phyloP scores from a whole-genome alignment of 1,140 invertebrate genomes.

The Nilaparvata lugens region DNA sequence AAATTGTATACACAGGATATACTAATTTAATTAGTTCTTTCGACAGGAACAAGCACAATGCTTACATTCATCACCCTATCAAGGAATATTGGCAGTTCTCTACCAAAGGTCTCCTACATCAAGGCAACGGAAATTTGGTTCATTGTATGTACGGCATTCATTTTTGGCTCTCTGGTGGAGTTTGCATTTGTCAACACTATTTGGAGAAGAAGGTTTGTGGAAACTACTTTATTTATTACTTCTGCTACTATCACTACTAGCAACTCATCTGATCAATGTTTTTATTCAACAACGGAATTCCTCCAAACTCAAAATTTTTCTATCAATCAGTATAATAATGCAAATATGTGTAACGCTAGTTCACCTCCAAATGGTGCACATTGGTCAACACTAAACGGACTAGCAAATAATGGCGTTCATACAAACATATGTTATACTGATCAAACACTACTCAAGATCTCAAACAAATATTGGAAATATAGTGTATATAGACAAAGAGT shows the following conservation, averaged over 20 bases:
- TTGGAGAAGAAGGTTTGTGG: slow-evolving; percentile 64
- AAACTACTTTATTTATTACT: neutral
- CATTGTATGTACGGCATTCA: slow-evolving; percentile 72
- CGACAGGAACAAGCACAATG: slow-evolving; percentile 68
- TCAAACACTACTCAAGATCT: too few relatives aligned
- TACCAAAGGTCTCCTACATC: slow-evolving; percentile 85
- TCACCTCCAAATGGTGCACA: too few relatives aligned
- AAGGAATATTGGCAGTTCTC: slow-evolving; percentile 67
- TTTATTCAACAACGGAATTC: neutral
- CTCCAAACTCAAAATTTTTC: neutral
- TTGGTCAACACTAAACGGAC: too few relatives aligned
- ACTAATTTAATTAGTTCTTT: neutral
- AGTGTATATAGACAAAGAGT: too few relatives aligned
- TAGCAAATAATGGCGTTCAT: too few relatives aligned
- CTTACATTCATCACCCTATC: slow-evolving; percentile 78
- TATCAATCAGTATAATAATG: neutral
- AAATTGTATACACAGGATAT: too few relatives aligned
- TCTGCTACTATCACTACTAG: neutral
- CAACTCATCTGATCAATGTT: neutral
- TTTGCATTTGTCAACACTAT: slow-evolving; percentile 87
- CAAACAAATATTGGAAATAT: too few relatives aligned
- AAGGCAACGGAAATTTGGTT: slow-evolving; percentile 86
- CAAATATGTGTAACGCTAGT: too few relatives aligned
- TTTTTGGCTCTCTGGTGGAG: slow-evolving; percentile 76
- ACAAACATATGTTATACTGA: neutral